Base-by-base conservation (phyloP, 2,888 invertebrate genomes). In the Thera britannica region DNA sequence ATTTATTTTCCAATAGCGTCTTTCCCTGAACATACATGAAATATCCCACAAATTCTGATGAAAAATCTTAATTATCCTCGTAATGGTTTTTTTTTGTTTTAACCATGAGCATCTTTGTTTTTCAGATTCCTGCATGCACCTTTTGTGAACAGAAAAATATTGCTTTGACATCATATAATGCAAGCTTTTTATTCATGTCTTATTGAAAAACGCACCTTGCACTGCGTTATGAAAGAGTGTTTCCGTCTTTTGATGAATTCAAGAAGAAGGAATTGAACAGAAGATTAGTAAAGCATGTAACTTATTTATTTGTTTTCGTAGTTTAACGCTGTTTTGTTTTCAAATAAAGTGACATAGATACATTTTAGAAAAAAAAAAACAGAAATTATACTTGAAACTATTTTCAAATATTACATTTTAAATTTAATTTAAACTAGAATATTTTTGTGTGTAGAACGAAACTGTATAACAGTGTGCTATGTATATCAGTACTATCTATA, bases 1-100 rank as follows among this genome's bases (percentile, higher is more conserved):
- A 1, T 59, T 70, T 67, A 54, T 72, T 70, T 73, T 75, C 56
- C 75, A 75, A 69, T 70, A 61, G 61, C 49, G 35, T 34, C 11
- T 9, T 9, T 36, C 54, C 0, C 3, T 55, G 12, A 52, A 34
- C 52, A 8, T 52, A 34, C 23, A 23, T 23, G 34, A 23, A 51
- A 2, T 23, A 23, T 6, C 51, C 23, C 8, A 34, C 8, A 23
- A 51, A 5, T 23, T 34, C 6, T 12, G 7, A 23, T 49, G 12
- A 49, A 12, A 7, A 8, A 52, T 6, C 12, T 9, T 2, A 8
- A 52, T 34, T 51, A 5, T 23, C 51, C 6, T 23, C 1, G 6
- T 12, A 23, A 2, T 9, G 9, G 8, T 46, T 46, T 46, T 9
- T 51, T 34, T 52, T 23, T 8, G 9, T 9, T 9, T 51, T 57